A percentile compares a stretch with the other conserved stretches of the same genome.
Evolutionary conservation across 2,888 invertebrate genomes (phyloP).

Genomic region (Lycocerus yunnanus): DNA sequence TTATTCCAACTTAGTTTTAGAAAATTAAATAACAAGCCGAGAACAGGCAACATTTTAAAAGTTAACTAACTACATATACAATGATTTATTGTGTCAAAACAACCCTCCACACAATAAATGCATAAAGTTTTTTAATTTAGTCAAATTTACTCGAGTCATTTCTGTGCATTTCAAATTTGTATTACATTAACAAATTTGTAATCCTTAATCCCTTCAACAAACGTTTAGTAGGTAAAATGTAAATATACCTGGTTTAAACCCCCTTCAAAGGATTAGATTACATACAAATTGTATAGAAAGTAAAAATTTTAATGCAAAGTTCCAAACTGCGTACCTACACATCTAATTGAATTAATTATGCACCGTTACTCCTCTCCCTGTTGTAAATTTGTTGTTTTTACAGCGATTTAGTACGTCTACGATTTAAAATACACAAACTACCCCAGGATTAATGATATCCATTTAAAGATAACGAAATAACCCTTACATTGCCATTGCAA

Average conservation of each 20-base stretch:
- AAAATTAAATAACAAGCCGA: background rate
- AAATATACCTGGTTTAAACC: background rate
- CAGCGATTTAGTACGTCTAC: background rate
- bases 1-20: background rate
- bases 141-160: background rate
- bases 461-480: background rate
- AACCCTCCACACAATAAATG: background rate
- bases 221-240: background rate
- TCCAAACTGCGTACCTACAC: background rate
- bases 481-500: background rate
- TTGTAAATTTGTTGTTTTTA: background rate
- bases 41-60: background rate
- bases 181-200: background rate
- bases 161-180: background rate
- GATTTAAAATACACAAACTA: background rate
- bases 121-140: background rate
- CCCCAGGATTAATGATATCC: background rate
- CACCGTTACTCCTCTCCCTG: background rate
- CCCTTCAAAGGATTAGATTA: background rate
- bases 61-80: background rate
- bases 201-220: background rate
- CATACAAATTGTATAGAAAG: background rate
- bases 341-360: background rate
- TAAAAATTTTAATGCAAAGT: background rate
- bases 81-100: background rate